Percentiles rank a stretch among this genome's conserved stretches.
Conservation (phyloP, 2,797 vertebrate genomes). For the Catharus ustulatus region DNA sequence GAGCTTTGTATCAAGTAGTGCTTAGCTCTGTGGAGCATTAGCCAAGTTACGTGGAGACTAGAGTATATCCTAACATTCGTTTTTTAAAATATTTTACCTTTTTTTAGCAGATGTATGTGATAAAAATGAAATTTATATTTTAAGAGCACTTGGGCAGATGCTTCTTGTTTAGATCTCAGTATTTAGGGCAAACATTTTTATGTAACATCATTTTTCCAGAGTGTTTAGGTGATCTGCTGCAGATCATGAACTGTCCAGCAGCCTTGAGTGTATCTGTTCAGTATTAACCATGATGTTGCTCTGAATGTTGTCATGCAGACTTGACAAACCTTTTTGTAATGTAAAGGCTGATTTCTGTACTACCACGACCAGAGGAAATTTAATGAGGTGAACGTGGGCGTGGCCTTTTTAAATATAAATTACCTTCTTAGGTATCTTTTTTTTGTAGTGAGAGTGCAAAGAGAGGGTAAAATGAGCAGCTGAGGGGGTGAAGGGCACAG, state of each 20-base stretch:
- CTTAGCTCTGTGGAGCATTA: constrained; percentile 61
- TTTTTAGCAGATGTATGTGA: constrained; percentile 69
- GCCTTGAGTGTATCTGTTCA: constrained; percentile 53
- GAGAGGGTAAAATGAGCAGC: constrained; percentile 89
- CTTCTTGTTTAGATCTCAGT: constrained; percentile 63
- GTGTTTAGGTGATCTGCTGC: constrained; percentile 25
- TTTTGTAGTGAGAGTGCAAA: constrained; percentile 75
- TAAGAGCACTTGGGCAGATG: constrained; percentile 56
- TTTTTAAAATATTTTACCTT: constrained; percentile 46
- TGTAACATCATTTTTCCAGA: neutral
- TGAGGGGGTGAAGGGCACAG: constrained; percentile 82
- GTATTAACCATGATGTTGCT: constrained; percentile 72
- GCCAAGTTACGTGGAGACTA: constrained; percentile 62
- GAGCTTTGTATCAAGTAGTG: constrained; percentile 67
- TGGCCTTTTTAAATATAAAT: constrained; percentile 81
- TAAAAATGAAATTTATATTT: constrained; percentile 73
- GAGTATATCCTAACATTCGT: constrained; percentile 64
- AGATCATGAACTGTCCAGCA: constrained; percentile 69
- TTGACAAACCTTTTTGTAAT: constrained; percentile 77
- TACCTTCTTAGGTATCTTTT: constrained; percentile 81
- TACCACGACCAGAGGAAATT: constrained; percentile 77
- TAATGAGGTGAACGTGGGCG: constrained; percentile 95
- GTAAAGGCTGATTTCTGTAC: constrained; percentile 72
- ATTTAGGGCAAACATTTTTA: constrained; percentile 39
- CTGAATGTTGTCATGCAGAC: constrained; percentile 72